Percentiles rank a stretch among this genome's conserved stretches.
Conservation (phyloP, 2,113 vertebrate genomes). For the Picathartes gymnocephalus region DNA sequence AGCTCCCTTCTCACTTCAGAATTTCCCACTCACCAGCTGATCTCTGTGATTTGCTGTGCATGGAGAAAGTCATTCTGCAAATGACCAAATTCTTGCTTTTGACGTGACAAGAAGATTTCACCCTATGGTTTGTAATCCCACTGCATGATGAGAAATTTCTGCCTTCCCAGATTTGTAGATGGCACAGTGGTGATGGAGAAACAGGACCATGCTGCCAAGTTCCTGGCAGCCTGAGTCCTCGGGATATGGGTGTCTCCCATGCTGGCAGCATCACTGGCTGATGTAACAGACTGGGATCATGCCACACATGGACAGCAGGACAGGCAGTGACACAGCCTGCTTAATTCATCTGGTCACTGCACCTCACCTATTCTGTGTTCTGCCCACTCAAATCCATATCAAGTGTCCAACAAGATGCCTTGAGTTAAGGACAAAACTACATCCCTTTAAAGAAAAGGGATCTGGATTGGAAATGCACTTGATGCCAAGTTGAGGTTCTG, state of each 20-base stretch:
- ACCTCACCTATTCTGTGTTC: neutral
- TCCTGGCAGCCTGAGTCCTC: neutral
- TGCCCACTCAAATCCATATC: neutral
- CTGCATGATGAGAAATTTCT: neutral
- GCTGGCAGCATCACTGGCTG: neutral
- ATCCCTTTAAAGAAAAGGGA: neutral
- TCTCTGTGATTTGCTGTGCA: neutral
- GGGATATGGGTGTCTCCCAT: neutral
- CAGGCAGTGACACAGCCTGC: neutral
- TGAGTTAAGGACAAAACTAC: neutral
- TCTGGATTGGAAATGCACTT: neutral
- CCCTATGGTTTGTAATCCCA: neutral
- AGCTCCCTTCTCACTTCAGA: neutral
- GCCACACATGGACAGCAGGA: neutral
- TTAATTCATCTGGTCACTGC: neutral
- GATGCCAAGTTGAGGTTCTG: neutral
- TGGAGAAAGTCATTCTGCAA: neutral
- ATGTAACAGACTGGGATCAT: neutral
- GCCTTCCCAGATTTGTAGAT: neutral
- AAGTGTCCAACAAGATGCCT: neutral
- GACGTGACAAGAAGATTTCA: fast-evolving
- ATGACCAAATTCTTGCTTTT: neutral
- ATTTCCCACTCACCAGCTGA: neutral
- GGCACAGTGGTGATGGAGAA: neutral
- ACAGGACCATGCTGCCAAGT: fast-evolving